Conservation (phyloP, 2,797 vertebrate species). For the Ataeniobius toweri region DNA sequence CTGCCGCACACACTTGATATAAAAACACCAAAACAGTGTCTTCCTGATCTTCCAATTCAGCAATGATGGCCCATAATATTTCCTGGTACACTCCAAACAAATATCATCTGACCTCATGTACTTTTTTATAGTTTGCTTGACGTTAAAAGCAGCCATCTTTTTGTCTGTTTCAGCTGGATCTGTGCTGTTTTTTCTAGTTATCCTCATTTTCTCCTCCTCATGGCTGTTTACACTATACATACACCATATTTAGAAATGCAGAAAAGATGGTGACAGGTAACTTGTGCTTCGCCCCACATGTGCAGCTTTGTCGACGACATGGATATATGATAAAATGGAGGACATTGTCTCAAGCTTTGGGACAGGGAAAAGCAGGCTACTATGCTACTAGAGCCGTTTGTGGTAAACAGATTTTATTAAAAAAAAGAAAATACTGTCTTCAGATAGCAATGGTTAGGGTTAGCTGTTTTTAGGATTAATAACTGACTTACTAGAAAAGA, state of each 20-base stretch:
- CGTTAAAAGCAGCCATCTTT: neutral
- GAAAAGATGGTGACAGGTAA: neutral
- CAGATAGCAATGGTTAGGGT: too few relatives aligned
- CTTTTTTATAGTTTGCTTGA: neutral
- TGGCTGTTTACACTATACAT: neutral
- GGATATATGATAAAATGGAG: neutral
- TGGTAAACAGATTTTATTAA: neutral
- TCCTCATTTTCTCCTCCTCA: neutral
- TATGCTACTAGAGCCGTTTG: neutral
- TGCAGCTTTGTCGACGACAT: neutral
- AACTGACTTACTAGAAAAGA: neutral
- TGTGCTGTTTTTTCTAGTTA: neutral
- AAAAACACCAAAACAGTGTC: neutral
- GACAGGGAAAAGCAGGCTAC: neutral
- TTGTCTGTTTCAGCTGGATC: neutral
- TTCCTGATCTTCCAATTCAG: neutral
- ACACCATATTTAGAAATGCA: neutral
- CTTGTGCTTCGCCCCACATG: neutral
- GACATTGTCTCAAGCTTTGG: neutral
- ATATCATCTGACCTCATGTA: neutral
- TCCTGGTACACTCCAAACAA: neutral
- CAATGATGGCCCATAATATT: neutral
- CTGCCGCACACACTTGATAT: neutral
- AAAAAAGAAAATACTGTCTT: neutral
- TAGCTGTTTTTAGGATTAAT: neutral